A percentile compares a stretch with the other conserved stretches of the same genome.
These are phyloP conservation scores for Dynastes grantii DNA, from an alignment of 2,888 invertebrate genomes.

Conservation along the genomic window DNA sequence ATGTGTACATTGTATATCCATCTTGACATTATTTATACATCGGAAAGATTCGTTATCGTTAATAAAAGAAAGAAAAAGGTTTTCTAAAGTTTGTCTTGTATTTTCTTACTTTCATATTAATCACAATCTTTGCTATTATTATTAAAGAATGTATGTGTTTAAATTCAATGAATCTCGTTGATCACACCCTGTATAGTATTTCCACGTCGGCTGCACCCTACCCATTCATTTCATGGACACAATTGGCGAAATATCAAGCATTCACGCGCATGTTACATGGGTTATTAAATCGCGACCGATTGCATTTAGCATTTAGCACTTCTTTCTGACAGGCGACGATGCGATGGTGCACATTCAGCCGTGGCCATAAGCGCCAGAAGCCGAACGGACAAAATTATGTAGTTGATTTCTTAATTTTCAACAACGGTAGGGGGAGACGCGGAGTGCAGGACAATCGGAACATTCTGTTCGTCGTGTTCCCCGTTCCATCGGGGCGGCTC, in stretches of 20 bases:
- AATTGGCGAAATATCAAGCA: constrained; percentile 10
- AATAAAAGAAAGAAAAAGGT: too few relatives aligned
- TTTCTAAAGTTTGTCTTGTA: too few relatives aligned
- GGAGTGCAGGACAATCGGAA: background rate
- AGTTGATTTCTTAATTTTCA: constrained; percentile 36
- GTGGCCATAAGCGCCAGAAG: constrained; percentile 1
- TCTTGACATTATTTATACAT: too few relatives aligned
- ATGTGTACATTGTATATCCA: too few relatives aligned
- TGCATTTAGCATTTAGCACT: constrained; percentile 23
- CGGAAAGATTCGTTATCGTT: too few relatives aligned
- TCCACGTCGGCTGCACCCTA: background rate
- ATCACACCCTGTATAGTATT: too few relatives aligned
- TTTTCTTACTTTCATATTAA: too few relatives aligned
- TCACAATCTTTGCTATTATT: too few relatives aligned
- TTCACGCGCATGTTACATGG: constrained; percentile 4
- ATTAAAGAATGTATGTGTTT: too few relatives aligned
- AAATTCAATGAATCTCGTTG: too few relatives aligned
- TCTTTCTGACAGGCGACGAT: constrained; percentile 25
- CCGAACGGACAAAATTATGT: background rate
- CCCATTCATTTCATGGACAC: constrained; percentile 4
- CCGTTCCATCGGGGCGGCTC: background rate
- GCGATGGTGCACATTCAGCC: background rate
- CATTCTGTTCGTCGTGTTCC: constrained; percentile 17
- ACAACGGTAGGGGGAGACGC: background rate
- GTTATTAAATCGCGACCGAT: constrained; percentile 25